These are phyloP conservation scores for Linnaemya tessellans DNA, from an alignment of 2,888 invertebrate genomes.

Conservation along the genomic window DNA sequence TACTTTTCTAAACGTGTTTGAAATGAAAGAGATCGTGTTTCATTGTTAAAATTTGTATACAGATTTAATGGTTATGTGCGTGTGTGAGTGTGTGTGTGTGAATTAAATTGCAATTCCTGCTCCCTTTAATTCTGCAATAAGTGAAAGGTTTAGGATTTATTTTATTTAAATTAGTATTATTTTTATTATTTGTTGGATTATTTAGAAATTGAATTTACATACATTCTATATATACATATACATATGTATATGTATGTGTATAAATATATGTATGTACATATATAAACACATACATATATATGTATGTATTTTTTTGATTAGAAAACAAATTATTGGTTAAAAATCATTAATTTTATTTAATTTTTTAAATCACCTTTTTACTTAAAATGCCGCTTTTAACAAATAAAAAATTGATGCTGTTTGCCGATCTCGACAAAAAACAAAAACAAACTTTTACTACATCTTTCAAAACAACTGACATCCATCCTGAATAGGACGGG, in stretches of 20 bases:
- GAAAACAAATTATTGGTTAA: slow-evolving; percentile 63
- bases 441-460: slow-evolving; percentile 24
- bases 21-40: slow-evolving; percentile 8
- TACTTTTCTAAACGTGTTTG: slow-evolving; percentile 33
- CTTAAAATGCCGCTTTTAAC: slow-evolving; percentile 70
- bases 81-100: slow-evolving; percentile 24
- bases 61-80: slow-evolving; percentile 36
- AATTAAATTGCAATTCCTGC: slow-evolving; percentile 35
- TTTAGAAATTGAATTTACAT: too few species aligned
- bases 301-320: slow-evolving; percentile 39
- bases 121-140: slow-evolving; percentile 20
- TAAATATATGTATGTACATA: not conserved
- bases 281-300: slow-evolving; percentile 30
- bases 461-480: not conserved
- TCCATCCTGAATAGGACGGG: slow-evolving; percentile 87
- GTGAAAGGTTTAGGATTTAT: slow-evolving; percentile 35
- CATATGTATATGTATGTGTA: not conserved
- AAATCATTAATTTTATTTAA: slow-evolving; percentile 71
- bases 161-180: not conserved
- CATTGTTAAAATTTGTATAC: slow-evolving; percentile 30
- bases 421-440: slow-evolving; percentile 31
- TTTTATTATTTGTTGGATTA: too few species aligned
- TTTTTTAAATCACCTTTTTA: slow-evolving; percentile 71
- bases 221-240: too few species aligned
- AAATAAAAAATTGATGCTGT: slow-evolving; percentile 45